Base-by-base conservation (phyloP, 1,140 invertebrate species). In the Neotoxoptera formosana region DNA sequence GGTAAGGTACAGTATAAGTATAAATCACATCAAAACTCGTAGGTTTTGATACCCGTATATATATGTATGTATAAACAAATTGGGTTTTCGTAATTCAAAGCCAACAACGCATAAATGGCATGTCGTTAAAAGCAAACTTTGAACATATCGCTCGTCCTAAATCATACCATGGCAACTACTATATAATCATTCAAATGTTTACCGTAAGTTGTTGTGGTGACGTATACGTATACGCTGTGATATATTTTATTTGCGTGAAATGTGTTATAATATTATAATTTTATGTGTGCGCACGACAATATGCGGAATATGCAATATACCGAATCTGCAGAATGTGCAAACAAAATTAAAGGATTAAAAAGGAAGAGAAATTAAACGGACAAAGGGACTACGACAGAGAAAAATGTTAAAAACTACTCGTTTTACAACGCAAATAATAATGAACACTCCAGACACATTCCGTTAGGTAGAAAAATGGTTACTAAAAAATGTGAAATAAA, bases 371-470 rank as follows among this genome's bases (percentile, higher is more conserved):
- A 89, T 36, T 89, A 53, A 36, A 88, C 8, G n/a, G 17, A n/a
- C n/a, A 89, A 56, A 41, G 11, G 51, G 34, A 41, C n/a, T n/a
- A n/a, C 41, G 41, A 53, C 87, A 23, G 87, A 36, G n/a, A 41
- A 89, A 89, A 89, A 89, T 56, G 48, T 36, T 23, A 11, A 56
- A 89, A 89, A 89, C 51, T 9, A 36, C 34, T 89, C 34, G 88
- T 56, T 89, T 89, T 89, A 89, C 88, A 53, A 53, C 51, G 20
- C 34, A 36, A 53, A 89, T 56, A 89, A 89, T 89, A 53, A 89
- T 36, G n/a, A 51, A 36, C 86, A n/a, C n/a, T 53, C 8, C n/a
- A n/a, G n/a, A 51, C 20, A 41, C 23, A 89, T 89, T 89, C 48
- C 51, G 25, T 56, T 56, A 53, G 34, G 51, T 89, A 56, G 23